phyloP scores from a whole-genome alignment of 2,797 vertebrate species.

The Periparus ater region DNA sequence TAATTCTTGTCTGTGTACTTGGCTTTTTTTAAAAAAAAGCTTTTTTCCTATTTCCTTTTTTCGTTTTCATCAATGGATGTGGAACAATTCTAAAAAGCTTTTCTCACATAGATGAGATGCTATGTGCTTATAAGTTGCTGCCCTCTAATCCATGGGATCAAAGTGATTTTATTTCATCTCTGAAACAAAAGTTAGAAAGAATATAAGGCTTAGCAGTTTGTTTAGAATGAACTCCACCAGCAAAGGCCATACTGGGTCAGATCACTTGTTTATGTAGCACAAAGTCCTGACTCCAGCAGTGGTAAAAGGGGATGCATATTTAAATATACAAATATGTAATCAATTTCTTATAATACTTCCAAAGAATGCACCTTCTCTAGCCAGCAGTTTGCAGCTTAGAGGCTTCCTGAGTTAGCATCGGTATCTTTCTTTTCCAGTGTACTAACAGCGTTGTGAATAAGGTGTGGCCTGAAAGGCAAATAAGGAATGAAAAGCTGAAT shows the following conservation, averaged over 20 bases:
- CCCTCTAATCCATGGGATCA: background rate
- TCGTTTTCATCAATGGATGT: background rate
- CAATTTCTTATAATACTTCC: background rate
- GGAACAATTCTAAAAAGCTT: background rate
- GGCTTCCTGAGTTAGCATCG: background rate
- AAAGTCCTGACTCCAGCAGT: background rate
- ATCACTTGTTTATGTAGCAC: background rate
- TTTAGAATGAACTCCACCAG: background rate
- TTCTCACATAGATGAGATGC: background rate
- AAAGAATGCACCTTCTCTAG: background rate
- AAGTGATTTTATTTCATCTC: constrained; percentile 7
- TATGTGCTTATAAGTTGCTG: background rate
- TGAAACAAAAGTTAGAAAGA: background rate
- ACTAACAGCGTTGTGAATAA: background rate
- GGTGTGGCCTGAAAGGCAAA: background rate
- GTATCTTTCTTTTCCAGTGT: background rate
- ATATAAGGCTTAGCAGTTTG: background rate
- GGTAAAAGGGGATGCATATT: background rate
- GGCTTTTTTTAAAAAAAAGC: background rate
- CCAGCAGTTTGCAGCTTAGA: background rate
- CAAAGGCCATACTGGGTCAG: background rate
- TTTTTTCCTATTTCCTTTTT: background rate
- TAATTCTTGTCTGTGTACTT: background rate
- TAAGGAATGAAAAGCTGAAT: background rate
- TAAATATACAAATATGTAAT: background rate